A percentile compares a stretch with the other conserved stretches of the same genome.
These are phyloP conservation scores for Tapirus indicus DNA, from an alignment of 2,797 vertebrate genomes.

Conservation along the genomic window DNA sequence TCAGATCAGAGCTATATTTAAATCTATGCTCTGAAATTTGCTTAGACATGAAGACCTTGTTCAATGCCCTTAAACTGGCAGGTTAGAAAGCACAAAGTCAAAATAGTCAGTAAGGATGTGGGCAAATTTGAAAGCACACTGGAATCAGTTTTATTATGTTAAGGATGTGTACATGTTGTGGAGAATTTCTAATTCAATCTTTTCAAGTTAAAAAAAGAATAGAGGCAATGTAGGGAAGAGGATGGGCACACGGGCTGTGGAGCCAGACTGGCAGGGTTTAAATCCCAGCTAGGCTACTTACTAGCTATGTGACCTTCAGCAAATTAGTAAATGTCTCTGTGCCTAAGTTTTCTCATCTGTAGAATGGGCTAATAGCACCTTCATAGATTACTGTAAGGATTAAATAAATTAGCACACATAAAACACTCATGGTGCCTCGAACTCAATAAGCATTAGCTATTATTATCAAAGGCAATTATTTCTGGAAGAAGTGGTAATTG, in stretches of 20 bases:
- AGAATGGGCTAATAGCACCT: background rate
- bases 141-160: conserved; percentile 59
- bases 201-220: background rate
- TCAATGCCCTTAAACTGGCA: background rate
- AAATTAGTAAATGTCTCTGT: background rate
- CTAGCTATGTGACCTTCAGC: background rate
- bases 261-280: background rate
- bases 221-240: background rate
- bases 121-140: conserved; percentile 64
- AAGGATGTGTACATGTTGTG: background rate
- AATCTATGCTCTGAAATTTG: background rate
- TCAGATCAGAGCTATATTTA: background rate
- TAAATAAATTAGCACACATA: background rate
- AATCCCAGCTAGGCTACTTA: background rate
- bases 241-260: background rate
- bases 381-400: background rate
- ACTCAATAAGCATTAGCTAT: no score
- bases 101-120: conserved; percentile 55
- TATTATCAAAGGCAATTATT: background rate
- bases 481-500: background rate
- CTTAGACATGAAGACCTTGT: background rate
- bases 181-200: conserved; percentile 25
- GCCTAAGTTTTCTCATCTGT: background rate
- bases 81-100: conserved; percentile 57
- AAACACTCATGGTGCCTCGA: fast-evolving